Evolutionary conservation across 2,888 invertebrate species (phyloP).

Genomic region (Leucoma salicis): DNA sequence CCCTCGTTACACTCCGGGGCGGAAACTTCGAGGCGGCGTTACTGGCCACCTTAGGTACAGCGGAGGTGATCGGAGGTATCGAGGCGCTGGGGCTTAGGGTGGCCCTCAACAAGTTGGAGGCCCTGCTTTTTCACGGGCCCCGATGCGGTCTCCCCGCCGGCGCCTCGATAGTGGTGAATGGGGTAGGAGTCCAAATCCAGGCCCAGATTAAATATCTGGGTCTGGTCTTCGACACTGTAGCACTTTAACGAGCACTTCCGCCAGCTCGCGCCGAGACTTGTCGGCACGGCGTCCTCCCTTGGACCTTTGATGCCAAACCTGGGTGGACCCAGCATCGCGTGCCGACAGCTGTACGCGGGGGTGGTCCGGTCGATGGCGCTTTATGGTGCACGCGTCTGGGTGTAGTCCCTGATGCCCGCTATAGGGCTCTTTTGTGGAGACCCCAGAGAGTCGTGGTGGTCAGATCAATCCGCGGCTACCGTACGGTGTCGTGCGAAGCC

Average conservation of each 20-base stretch:
- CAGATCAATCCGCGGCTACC: too few species aligned
- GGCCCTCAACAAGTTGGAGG: not conserved
- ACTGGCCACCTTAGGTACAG: not conserved
- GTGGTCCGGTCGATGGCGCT: too few species aligned
- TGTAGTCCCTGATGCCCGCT: too few species aligned
- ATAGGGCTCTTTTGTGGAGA: too few species aligned
- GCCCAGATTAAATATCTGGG: not conserved
- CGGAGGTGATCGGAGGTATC: not conserved
- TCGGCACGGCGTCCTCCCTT: too few species aligned
- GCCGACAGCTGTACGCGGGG: not conserved
- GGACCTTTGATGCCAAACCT: not conserved
- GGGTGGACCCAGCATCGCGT: not conserved
- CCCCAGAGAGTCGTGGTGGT: too few species aligned
- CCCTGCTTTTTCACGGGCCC: not conserved
- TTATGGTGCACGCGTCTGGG: too few species aligned
- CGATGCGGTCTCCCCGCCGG: too few species aligned
- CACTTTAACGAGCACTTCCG: not conserved
- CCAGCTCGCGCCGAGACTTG: too few species aligned
- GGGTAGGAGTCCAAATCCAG: not conserved
- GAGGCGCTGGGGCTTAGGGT: not conserved
- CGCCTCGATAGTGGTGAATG: not conserved
- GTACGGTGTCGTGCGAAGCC: too few species aligned
- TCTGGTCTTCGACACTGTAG: not conserved
- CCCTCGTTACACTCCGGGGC: constrained; percentile 1
- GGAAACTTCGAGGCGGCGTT: constrained; percentile 3